Percentiles rank a stretch among this genome's conserved stretches.
phyloP scores from a whole-genome alignment of 2,797 vertebrate species.

The Spheniscus humboldti region DNA sequence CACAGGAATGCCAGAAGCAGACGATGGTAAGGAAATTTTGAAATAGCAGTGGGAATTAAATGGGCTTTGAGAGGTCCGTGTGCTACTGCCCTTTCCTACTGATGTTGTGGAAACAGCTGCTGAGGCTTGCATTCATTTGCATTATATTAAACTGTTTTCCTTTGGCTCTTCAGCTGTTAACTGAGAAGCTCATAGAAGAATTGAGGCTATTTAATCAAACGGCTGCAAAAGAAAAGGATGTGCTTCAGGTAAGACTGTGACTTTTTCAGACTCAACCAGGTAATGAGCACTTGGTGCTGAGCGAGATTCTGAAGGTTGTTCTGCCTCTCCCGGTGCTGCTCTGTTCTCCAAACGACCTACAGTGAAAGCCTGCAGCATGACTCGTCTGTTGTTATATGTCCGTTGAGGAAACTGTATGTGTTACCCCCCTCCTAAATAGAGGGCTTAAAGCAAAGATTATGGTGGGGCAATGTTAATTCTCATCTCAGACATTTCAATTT shows the following conservation, averaged over 20 bases:
- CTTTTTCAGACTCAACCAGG: not conserved
- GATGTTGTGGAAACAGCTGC: not conserved
- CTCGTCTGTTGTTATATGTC: fast-evolving
- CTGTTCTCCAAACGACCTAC: not conserved
- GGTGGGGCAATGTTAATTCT: not conserved
- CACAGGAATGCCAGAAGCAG: not conserved
- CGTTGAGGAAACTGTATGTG: not conserved
- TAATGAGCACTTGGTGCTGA: not conserved
- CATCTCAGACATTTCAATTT: not conserved
- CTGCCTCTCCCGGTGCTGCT: not conserved
- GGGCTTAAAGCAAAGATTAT: not conserved
- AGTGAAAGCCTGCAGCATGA: not conserved
- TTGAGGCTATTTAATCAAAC: conserved; percentile 65
- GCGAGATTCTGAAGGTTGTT: not conserved
- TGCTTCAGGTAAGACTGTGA: conserved; percentile 65
- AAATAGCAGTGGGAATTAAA: not conserved
- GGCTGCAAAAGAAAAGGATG: conserved; percentile 61
- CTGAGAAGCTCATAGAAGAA: conserved; percentile 64
- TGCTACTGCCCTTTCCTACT: not conserved
- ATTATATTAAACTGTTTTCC: not conserved
- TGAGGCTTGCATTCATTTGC: not conserved
- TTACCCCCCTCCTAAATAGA: not conserved
- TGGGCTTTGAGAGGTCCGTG: not conserved
- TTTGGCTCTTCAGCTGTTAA: conserved; percentile 58
- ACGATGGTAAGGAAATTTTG: conserved; percentile 59